phyloP scores from a whole-genome alignment of 2,113 vertebrate genomes.

The Lethenteron reissneri region DNA sequence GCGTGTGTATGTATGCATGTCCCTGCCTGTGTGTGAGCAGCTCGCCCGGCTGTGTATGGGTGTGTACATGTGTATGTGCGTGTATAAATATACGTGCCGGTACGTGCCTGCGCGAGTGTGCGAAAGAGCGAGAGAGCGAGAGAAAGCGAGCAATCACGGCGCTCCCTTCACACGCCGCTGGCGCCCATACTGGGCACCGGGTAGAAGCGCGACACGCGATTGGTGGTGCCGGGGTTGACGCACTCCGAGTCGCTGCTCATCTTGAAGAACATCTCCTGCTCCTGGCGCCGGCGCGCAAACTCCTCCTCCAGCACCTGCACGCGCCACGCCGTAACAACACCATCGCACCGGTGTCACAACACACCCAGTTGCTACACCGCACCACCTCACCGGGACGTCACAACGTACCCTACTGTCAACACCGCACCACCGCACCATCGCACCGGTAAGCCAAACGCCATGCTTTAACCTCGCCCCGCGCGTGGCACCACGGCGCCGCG shows the following conservation, averaged over 20 bases:
- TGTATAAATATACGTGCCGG: too few relatives aligned
- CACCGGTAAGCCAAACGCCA: neutral
- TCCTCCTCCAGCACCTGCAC: slow-evolving; percentile 73
- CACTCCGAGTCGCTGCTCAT: slow-evolving; percentile 94
- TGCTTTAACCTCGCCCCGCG: neutral
- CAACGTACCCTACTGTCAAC: neutral
- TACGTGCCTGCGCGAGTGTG: too few relatives aligned
- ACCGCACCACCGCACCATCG: neutral
- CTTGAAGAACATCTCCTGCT: slow-evolving; percentile 96
- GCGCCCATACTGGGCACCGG: slow-evolving; percentile 76
- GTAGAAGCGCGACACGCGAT: slow-evolving; percentile 92
- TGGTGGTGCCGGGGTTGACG: slow-evolving; percentile 85
- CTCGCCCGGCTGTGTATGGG: too few relatives aligned
- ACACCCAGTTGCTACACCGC: neutral
- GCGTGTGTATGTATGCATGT: too few relatives aligned
- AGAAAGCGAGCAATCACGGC: too few relatives aligned
- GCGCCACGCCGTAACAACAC: slow-evolving; percentile 11
- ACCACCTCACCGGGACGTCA: neutral
- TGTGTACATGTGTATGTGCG: too few relatives aligned
- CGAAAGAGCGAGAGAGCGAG: too few relatives aligned
- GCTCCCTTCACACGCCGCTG: slow-evolving; percentile 21
- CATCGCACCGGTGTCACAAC: neutral
- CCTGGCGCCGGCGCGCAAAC: slow-evolving; percentile 77
- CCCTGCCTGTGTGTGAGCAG: too few relatives aligned
- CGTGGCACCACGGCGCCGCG: neutral